These are phyloP conservation scores for Luperina testacea DNA, from an alignment of 2,888 invertebrate species.

Conservation along the genomic window DNA sequence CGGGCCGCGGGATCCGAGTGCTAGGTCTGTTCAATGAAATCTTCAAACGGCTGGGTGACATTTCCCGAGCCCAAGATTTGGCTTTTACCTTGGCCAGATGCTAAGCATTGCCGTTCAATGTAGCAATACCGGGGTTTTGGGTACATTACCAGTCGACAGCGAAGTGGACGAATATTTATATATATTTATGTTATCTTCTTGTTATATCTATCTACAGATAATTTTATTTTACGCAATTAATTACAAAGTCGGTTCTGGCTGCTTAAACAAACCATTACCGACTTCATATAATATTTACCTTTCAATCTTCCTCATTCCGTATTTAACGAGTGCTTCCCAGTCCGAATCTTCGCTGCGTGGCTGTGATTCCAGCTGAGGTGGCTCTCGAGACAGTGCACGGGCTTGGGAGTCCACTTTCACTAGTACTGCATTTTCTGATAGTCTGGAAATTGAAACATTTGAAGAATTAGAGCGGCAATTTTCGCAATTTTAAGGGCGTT, in stretches of 20 bases:
- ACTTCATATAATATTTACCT: constrained; percentile 79
- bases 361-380: constrained; percentile 93
- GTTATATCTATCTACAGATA: not conserved
- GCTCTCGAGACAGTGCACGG: constrained; percentile 92
- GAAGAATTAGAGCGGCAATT: not conserved
- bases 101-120: too few relatives aligned
- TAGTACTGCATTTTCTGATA: constrained; percentile 93
- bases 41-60: too few relatives aligned
- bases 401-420: constrained; percentile 93
- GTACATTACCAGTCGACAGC: too few relatives aligned
- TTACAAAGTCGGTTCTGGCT: not conserved
- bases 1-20: too few relatives aligned
- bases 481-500: too few relatives aligned
- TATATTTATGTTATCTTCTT: not conserved
- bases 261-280: not conserved
- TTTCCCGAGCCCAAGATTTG: too few relatives aligned
- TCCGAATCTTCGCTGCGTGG: constrained; percentile 93
- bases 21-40: too few relatives aligned
- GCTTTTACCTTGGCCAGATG: too few relatives aligned
- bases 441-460: constrained; percentile 75
- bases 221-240: not conserved
- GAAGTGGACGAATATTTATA: too few relatives aligned
- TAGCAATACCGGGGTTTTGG: too few relatives aligned
- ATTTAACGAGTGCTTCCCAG: constrained; percentile 95
- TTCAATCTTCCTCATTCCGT: constrained; percentile 93